These are phyloP conservation scores for Lapara coniferarum DNA, from an alignment of 2,888 invertebrate genomes.

Conservation along the genomic window DNA sequence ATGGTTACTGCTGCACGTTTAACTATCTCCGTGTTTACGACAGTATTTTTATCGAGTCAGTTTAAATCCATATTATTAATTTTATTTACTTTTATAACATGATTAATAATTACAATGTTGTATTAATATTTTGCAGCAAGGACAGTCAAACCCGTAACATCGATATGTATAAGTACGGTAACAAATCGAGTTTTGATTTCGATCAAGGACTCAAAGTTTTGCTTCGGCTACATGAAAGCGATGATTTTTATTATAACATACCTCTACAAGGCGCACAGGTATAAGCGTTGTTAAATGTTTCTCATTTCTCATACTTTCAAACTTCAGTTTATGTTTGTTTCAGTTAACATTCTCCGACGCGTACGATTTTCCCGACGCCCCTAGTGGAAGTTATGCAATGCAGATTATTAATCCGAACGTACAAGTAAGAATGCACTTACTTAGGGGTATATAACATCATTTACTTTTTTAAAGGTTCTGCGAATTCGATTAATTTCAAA, in stretches of 20 bases:
- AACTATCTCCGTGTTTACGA: constrained; percentile 79
- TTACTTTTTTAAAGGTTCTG: too few relatives aligned
- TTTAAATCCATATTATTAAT: background rate
- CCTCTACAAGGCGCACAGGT: constrained; percentile 80
- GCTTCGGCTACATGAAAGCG: constrained; percentile 64
- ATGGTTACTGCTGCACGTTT: constrained; percentile 84
- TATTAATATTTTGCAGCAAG: constrained; percentile 46
- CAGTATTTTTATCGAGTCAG: constrained; percentile 65
- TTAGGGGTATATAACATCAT: too few relatives aligned
- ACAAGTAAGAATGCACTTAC: constrained; percentile 51
- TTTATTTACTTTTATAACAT: background rate
- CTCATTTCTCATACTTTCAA: background rate
- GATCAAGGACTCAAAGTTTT: constrained; percentile 73
- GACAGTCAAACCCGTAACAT: constrained; percentile 46
- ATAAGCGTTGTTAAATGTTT: constrained; percentile 15
- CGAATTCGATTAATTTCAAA: too few relatives aligned
- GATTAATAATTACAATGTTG: too few relatives aligned
- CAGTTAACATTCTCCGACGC: constrained; percentile 83
- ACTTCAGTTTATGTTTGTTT: constrained; percentile 36
- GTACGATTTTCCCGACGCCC: constrained; percentile 83
- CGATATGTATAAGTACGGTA: constrained; percentile 73
- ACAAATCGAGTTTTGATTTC: constrained; percentile 71
- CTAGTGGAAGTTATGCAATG: constrained; percentile 80
- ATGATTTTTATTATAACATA: constrained; percentile 78
- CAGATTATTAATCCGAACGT: constrained; percentile 72